A percentile compares a stretch with the other conserved stretches of the same genome.
Evolutionary conservation across 2,797 vertebrate genomes (phyloP).

Genomic region (Myiotriccus ornatus): DNA sequence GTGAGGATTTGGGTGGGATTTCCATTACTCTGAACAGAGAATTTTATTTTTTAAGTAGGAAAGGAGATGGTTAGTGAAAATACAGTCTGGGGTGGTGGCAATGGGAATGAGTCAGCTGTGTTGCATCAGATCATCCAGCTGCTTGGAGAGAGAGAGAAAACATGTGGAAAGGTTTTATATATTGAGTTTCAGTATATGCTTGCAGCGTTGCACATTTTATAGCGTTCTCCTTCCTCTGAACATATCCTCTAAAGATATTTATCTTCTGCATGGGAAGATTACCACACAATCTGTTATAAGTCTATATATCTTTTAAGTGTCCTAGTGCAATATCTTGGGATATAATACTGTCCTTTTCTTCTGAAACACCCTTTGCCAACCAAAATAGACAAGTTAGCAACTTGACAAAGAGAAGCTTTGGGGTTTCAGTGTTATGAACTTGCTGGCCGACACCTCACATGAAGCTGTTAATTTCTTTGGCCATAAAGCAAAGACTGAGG

Average conservation of each 20-base stretch:
- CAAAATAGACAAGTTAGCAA: neutral
- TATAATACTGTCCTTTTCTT: neutral
- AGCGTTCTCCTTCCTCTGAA: neutral
- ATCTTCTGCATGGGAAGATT: neutral
- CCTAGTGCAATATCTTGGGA: neutral
- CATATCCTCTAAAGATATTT: neutral
- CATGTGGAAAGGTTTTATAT: neutral
- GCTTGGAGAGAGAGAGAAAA: neutral
- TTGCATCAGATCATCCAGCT: neutral
- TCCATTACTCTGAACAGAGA: neutral
- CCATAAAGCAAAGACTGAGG: constrained; percentile 17
- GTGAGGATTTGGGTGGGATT: neutral
- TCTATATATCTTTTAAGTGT: neutral
- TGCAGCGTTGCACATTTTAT: neutral
- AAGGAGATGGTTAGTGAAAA: neutral
- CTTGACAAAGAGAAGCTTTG: neutral
- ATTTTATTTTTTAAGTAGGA: neutral
- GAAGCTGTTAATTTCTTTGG: constrained; percentile 2
- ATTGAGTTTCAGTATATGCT: neutral
- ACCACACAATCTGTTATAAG: neutral
- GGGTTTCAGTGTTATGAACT: neutral
- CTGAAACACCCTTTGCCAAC: neutral
- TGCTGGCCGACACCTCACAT: neutral
- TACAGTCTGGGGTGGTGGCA: neutral
- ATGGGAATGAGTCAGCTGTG: neutral